Evolutionary conservation across 2,888 invertebrate species (phyloP).

Genomic region (Drosophila neoperkinsi): DNA sequence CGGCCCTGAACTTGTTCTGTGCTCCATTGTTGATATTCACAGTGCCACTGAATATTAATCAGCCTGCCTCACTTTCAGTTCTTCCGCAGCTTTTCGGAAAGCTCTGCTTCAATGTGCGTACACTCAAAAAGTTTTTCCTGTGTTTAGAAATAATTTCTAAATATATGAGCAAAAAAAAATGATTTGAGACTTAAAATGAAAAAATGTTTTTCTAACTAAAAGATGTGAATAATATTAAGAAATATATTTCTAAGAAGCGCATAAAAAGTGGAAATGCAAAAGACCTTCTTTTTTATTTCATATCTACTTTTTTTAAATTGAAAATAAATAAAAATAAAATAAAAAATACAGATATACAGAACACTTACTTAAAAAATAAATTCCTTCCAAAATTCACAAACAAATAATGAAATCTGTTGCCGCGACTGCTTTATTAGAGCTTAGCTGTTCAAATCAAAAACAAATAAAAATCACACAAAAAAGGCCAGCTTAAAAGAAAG

Average conservation of each 20-base stretch:
- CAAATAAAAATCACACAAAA: neutral
- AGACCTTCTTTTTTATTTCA: neutral
- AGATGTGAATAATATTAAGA: neutral
- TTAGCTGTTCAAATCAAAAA: neutral
- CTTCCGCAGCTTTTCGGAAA: neutral
- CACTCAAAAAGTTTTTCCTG: neutral
- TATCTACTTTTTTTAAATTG: neutral
- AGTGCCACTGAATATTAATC: conserved; percentile 32
- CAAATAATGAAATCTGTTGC: neutral
- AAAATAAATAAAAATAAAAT: neutral
- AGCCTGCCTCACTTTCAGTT: conserved; percentile 2
- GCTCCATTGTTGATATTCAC: conserved; percentile 24
- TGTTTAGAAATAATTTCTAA: neutral
- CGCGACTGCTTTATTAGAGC: neutral
- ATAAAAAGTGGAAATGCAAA: neutral
- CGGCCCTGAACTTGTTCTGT: conserved; percentile 73
- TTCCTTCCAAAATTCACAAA: neutral
- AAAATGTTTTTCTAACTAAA: neutral
- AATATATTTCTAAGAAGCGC: neutral
- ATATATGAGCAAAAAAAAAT: neutral
- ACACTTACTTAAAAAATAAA: neutral
- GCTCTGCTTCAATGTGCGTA: neutral
- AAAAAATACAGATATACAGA: neutral
- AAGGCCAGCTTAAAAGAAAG: neutral
- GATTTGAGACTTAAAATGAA: neutral